Base-by-base conservation (phyloP, 2,797 vertebrate species). In the Menidia menidia region DNA sequence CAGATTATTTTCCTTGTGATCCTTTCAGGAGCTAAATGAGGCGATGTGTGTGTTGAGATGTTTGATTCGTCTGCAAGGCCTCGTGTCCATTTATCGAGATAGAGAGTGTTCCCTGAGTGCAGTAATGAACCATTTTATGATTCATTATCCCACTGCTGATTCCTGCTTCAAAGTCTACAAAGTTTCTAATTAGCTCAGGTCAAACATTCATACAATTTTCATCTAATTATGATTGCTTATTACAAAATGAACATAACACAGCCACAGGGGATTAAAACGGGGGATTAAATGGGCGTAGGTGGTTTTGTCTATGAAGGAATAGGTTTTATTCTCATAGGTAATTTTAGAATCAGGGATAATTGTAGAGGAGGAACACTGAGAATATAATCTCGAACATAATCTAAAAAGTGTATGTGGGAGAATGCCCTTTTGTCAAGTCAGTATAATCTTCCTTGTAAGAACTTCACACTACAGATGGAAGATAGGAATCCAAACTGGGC, bases 141-240 rank as follows among this genome's bases (percentile, higher is more conserved):
- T 92, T 95, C 92, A 95, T 94, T 94, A 94, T 94, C 85, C 90
- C 82, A 54, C 73, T 71, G 83, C 87, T 91, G 91, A 92, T 91
- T 92, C 90, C 83, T 74, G 84, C 90, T 89, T 90, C 92, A 90
- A 90, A 90, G 90, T 88, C 89, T 90, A 91, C 91, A 94, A 94
- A 95, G 93, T 94, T 95, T 94, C 89, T 94, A 94, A 95, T 94
- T 94, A 94, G 89, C 88, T 85, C 78, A 82, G 93, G 94, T 95
- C 94, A 95, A 93, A 94, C 88, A 93, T 90, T 92, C 91, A 88
- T 86, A 84, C 89, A 87, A 88, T 92, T 92, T 92, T 83, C 79
- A 76, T 88, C 88, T 93, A 93, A 94, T 94, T 93, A 92, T 93
- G 76, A 70, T 87, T 73, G 87, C 89, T 87, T 89, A 87, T 92